phyloP scores from a whole-genome alignment of 2,888 invertebrate species.

The Drosophila quinaria region DNA sequence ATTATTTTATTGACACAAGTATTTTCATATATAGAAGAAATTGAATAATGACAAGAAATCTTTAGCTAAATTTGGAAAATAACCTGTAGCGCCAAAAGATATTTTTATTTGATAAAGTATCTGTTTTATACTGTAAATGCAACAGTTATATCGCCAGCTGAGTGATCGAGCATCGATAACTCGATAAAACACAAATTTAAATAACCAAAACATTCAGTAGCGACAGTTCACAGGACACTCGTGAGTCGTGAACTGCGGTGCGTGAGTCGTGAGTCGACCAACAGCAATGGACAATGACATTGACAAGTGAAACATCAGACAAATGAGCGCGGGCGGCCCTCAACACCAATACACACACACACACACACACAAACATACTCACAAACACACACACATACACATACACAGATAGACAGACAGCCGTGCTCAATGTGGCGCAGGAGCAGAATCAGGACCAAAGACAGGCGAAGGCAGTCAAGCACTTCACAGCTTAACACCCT shows the following conservation, averaged over 20 bases:
- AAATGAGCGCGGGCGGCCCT: conserved; percentile 51
- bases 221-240: conserved; percentile 7
- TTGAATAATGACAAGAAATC: too few species aligned
- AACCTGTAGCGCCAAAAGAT: too few species aligned
- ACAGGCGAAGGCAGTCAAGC: conserved; percentile 63
- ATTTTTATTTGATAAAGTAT: neutral
- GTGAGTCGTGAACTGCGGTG: conserved; percentile 1
- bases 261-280: conserved; percentile 25
- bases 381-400: conserved; percentile 7
- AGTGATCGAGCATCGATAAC: neutral
- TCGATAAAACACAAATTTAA: too few species aligned
- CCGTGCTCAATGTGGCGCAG: conserved; percentile 37
- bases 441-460: conserved; percentile 27
- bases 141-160: neutral
- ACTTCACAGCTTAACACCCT: conserved; percentile 85
- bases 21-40: too few species aligned
- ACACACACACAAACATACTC: conserved; percentile 5
- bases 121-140: neutral
- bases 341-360: conserved; percentile 25
- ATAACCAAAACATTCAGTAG: neutral
- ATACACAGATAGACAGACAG: conserved; percentile 22
- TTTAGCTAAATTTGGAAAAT: too few species aligned
- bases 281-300: conserved; percentile 36
- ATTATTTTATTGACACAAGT: too few species aligned
- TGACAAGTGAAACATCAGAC: conserved; percentile 67